Conservation (phyloP, 2,888 invertebrate species). For the Andrena hattorfiana region DNA sequence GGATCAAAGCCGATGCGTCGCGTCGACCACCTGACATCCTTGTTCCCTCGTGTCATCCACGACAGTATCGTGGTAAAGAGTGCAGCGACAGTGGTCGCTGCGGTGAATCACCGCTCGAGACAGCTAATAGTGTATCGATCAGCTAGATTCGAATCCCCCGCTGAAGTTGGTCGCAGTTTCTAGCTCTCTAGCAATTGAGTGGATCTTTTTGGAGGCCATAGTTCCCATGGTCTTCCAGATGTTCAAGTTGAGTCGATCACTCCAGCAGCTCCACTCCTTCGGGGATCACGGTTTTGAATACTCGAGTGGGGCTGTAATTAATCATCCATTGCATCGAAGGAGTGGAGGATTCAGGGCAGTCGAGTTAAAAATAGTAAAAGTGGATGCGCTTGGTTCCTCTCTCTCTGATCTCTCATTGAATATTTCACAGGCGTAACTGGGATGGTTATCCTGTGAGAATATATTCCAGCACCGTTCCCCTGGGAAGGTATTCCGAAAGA, state of each 20-base stretch:
- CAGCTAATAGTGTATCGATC: neutral
- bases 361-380: too few species aligned
- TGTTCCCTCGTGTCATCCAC: neutral
- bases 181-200: neutral
- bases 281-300: too few species aligned
- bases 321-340: too few species aligned
- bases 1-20: constrained; percentile 61
- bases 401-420: neutral
- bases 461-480: constrained; percentile 6
- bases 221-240: too few species aligned
- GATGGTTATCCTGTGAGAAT: neutral
- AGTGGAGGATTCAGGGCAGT: too few species aligned
- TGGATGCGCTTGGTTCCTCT: neutral
- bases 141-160: neutral
- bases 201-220: too few species aligned
- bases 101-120: neutral
- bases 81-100: neutral
- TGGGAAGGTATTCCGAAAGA: constrained; percentile 23
- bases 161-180: neutral
- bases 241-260: too few species aligned
- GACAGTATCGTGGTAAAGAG: constrained; percentile 7
- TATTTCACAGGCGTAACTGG: neutral
- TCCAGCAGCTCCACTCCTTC: too few species aligned
- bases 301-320: too few species aligned
- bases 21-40: constrained; percentile 53